Base-by-base conservation (phyloP, 2,113 vertebrate genomes). In the Reinhardtius hippoglossoides region DNA sequence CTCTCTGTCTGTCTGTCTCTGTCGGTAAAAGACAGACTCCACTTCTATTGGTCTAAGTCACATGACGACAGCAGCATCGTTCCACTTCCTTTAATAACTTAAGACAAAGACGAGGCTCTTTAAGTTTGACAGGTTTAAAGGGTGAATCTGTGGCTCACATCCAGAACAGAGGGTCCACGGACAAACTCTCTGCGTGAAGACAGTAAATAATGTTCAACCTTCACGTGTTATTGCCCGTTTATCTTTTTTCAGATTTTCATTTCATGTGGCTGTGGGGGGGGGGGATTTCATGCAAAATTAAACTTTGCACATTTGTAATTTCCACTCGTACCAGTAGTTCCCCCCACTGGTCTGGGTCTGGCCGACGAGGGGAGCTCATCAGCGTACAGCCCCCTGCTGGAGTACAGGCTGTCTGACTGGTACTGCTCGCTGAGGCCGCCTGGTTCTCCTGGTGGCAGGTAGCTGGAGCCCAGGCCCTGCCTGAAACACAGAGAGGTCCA, bases 301-400 rank as follows among this genome's bases (percentile, higher is more conserved):
- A 46, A 46, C 1, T 46, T 40, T 12, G 37, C 13, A 40, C 9
- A 54, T 44, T n/a, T 24, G 48, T 20, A 1, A 5, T 44, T 27
- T 62, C 23, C n/a, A 14, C 2, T 9, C 13, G 48, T 95, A 99
- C 98, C 98, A 96, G 97, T 93, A 59, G 95, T 96, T 82, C 96
- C 95, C 78, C 97, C 98, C 3, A 98, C 96, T 9, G 97, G 97
- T 16, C 97, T 94, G 1, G 97, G 97, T 60, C 97, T 93, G 80
- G 95, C 97, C 68, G 97, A 96, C 0, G 96, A 95, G 0, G 95
- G 95, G 71, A 94, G 77, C 74, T 98, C 97, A 16, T 98, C 97
- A 0, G 94, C 27, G 87, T 96, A 97, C 2, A 95, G 90, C 54
- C 93, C 95, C 89, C 96, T 95, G 89, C 95, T 93, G 78, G 96